Evolutionary conservation across 1,140 invertebrate species (phyloP), one percentile per base, ranked within the genome.

Genomic region (Gryon sp.): DNA sequence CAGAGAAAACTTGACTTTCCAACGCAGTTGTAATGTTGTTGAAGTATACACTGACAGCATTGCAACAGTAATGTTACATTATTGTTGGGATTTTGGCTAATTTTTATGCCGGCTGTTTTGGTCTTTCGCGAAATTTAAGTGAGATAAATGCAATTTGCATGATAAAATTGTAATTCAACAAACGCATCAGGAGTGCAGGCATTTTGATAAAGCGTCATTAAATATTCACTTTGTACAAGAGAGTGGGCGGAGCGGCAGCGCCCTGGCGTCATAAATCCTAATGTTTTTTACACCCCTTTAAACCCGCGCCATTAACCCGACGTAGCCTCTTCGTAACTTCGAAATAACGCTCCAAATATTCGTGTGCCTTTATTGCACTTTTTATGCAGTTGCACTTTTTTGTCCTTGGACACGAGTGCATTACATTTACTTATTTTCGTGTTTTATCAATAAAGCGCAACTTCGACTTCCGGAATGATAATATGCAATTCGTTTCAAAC

Each of bases 251-350:
- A 36, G 48, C 76, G 68, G n/a, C 70, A 63, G 60, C 45, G 75
- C 63, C 45, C 50, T 55, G 55, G 40, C 59, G 70, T 72, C 78
- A 75, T 80, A 80, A 77, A 80, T 80, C 43, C 53, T 50, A 52
- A 53, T 66, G 76, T 76, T 80, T 78, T 78, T 73, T 78, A 70
- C 70, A 70, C 48, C 62, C 72, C 63, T 78, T 77, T 70, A 75
- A 79, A 59, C 59, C 66, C 66, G 72, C 70, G 36, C 78, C 80
- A 81, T 81, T 81, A 81, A 79, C 70, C 70, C 74, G 43, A 24
- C 75, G 72, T 36, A 52, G 63, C 73, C 68, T 55, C 68, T 73
- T 59, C 73, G 68, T 79, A 76, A 72, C 74, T 80, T 57, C 41
- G 53, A 60, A 76, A 69, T 53, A 74, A 80, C 74, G 69, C 34